Conservation (phyloP, 2,113 vertebrate species). For the Rhinichthys klamathensis region DNA sequence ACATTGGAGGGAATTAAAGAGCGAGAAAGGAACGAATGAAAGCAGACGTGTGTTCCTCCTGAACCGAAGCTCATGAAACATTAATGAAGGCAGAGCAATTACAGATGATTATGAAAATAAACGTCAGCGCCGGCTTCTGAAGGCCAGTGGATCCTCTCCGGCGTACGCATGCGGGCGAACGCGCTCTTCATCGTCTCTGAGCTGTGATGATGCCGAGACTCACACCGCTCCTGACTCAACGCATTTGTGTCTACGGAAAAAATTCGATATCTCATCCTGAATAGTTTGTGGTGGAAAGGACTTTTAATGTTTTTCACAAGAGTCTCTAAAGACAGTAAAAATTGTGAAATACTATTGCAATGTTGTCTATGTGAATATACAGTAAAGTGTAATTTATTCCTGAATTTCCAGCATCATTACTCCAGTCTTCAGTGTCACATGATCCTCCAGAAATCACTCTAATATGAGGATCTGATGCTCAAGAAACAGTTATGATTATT, state of each 20-base stretch:
- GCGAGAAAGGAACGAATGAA: background rate
- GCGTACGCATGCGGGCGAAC: too few species aligned
- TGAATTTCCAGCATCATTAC: background rate
- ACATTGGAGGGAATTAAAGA: background rate
- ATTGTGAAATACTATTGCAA: background rate
- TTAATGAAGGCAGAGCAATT: conserved; percentile 62
- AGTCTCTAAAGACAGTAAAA: too few species aligned
- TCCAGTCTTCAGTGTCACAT: background rate
- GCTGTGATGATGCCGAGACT: too few species aligned
- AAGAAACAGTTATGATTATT: too few species aligned
- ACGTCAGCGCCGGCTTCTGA: conserved; percentile 53
- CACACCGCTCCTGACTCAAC: too few species aligned
- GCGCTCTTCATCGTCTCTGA: too few species aligned
- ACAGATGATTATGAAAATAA: conserved; percentile 64
- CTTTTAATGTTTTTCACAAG: too few species aligned
- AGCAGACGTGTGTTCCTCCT: conserved; percentile 18
- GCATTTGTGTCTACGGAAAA: too few species aligned
- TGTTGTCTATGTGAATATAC: background rate
- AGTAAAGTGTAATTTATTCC: background rate
- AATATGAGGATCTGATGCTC: background rate
- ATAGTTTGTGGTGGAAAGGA: too few species aligned
- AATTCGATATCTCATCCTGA: too few species aligned
- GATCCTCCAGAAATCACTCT: background rate
- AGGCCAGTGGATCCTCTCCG: background rate
- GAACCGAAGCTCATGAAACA: conserved; percentile 55